These are phyloP conservation scores for Ceraclea dissimilis DNA, from an alignment of 2,888 invertebrate species.

Conservation along the genomic window DNA sequence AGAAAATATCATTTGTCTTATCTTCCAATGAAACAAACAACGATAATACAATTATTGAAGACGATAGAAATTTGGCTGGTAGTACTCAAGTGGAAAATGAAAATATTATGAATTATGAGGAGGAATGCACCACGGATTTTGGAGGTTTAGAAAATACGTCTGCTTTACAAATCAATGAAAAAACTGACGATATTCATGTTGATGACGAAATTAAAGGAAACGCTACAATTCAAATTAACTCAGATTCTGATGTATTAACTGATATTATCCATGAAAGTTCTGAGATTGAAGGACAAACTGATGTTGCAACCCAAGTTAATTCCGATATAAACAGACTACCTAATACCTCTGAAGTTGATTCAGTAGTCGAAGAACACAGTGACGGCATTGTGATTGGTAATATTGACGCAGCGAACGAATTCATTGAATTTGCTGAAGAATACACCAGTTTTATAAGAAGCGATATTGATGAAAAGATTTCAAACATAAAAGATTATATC, in stretches of 20 bases:
- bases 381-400: not conserved
- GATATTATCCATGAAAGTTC: too few species aligned
- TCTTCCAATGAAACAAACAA: not conserved
- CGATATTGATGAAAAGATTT: conserved; percentile 45
- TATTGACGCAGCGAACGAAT: conserved; percentile 30
- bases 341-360: not conserved
- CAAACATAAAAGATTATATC: conserved; percentile 43
- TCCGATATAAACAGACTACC: conserved; percentile 1
- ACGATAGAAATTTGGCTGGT: not conserved
- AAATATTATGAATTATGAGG: too few species aligned
- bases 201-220: conserved; percentile 12
- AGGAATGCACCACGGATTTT: too few species aligned
- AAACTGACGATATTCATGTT: not conserved
- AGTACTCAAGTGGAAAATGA: too few species aligned
- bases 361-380: too few species aligned
- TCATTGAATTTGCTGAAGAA: conserved; percentile 38
- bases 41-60: not conserved
- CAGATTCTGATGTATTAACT: too few species aligned
- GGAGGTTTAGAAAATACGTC: too few species aligned
- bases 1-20: not conserved
- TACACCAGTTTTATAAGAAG: conserved; percentile 32
- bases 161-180: too few species aligned
- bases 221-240: not conserved
- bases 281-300: too few species aligned
- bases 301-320: too few species aligned